These are phyloP conservation scores for Caradrina kadenii DNA, from an alignment of 2,888 invertebrate genomes.

Conservation along the genomic window DNA sequence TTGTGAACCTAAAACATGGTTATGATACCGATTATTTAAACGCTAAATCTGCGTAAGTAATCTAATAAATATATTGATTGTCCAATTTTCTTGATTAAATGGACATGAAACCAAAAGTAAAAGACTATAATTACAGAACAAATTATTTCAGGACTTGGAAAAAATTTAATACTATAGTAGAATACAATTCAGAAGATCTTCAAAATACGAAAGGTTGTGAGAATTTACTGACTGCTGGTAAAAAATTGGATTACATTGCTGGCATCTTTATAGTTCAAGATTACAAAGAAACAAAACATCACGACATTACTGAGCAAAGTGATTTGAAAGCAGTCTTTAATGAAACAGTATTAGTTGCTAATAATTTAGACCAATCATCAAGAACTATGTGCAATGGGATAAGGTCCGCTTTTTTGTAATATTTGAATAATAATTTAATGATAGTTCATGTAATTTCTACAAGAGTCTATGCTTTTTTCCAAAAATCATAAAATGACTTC, in stretches of 20 bases:
- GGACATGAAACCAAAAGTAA: too few species aligned
- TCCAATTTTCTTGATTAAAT: too few species aligned
- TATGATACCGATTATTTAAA: neutral
- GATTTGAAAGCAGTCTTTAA: neutral
- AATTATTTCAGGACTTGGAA: neutral
- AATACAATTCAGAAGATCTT: neutral
- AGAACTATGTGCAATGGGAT: neutral
- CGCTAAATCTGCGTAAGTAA: neutral
- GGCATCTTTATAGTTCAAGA: slow-evolving; percentile 13
- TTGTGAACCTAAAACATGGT: neutral
- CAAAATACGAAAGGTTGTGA: slow-evolving; percentile 12
- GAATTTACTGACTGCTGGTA: neutral
- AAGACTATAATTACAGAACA: too few species aligned
- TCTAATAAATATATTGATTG: too few species aligned
- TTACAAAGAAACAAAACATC: neutral
- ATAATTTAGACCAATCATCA: slow-evolving; percentile 9
- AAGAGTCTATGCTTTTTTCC: too few species aligned
- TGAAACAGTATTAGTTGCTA: neutral
- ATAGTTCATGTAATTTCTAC: too few species aligned
- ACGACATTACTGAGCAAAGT: neutral
- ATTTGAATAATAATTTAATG: too few species aligned
- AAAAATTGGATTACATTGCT: neutral
- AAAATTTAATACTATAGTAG: neutral
- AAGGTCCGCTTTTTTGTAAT: neutral
- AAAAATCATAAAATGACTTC: too few species aligned